Evolutionary conservation across 2,797 vertebrate genomes (phyloP), one percentile per base, ranked within the genome.

Genomic region (Notolepis coatsorum): DNA sequence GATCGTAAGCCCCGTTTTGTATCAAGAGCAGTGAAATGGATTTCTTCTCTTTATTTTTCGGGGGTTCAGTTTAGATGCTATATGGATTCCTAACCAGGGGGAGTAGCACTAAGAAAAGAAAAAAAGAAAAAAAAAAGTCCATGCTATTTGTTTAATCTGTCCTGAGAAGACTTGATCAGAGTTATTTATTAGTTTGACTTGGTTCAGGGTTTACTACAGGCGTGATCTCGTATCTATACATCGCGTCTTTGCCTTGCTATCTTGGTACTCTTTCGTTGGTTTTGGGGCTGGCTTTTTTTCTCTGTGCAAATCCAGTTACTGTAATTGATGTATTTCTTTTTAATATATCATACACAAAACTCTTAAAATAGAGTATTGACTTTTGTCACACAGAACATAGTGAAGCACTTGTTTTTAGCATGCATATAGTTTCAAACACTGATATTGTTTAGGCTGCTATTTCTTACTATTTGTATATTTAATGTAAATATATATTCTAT

Each of bases 161-260:
- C 92, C 93, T 94, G 93, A 93, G 75, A 92, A 93, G 91, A 94
- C 93, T 94, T 94, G 93, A 94, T 91, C 87, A 84, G 88, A 88
- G 84, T 89, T 93, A 92, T 94, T 93, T 94, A 93, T 93, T 93
- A 89, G 91, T 88, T 88, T 79, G 84, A 87, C 84, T 89, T 90
- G 88, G 89, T 92, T 93, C 90, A 92, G 91, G 91, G 90, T 93
- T 92, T 89, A 90, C 82, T 87, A 61, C 89, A 82, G 84, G 57
- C 68, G 66, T 81, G 77, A 79, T 79, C 73, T 80, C 69, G 62
- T 80, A 87, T 82, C 73, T 76, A 63, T 80, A 53, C 57, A 1
- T 35, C 6, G 24, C 39, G 51, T 84, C 81, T 83, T n/a, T 88
- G 75, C 75, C 85, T 85, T 68, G 79, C 52, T 47, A 78, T 81